Conservation (phyloP, 2,888 invertebrate genomes). For the Limnephilus rhombicus region DNA sequence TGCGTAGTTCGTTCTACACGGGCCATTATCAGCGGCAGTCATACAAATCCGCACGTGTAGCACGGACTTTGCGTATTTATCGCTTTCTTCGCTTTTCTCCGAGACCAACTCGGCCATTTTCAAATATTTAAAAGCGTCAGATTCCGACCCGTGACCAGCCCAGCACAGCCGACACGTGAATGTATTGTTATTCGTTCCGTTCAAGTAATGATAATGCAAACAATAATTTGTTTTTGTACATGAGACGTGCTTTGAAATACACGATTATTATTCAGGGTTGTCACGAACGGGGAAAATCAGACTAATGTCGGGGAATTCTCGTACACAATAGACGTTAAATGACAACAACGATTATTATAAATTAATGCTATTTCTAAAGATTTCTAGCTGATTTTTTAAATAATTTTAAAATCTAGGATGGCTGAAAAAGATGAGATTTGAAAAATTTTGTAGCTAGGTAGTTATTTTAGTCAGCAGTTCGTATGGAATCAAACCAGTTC, state of each 20-base stretch:
- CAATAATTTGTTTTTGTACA: neutral
- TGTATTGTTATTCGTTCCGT: neutral
- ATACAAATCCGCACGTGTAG: neutral
- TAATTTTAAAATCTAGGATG: no score
- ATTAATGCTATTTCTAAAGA: no score
- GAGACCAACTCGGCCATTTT: neutral
- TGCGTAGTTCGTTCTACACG: neutral
- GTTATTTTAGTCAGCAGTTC: no score
- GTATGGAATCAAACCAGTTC: neutral
- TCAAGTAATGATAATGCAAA: neutral
- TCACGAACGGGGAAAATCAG: no score
- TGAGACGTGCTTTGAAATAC: neutral
- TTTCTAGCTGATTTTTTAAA: no score
- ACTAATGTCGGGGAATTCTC: no score
- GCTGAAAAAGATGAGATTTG: no score
- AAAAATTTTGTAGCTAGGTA: neutral
- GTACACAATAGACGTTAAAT: no score
- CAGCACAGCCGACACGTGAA: neutral
- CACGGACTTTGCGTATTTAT: neutral
- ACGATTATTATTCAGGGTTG: no score
- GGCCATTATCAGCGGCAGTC: neutral
- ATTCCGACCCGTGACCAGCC: neutral
- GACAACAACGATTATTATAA: no score
- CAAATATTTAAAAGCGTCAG: neutral
- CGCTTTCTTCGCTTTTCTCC: neutral